Conservation (phyloP, 1,140 invertebrate species). For the Anastrepha obliqua region DNA sequence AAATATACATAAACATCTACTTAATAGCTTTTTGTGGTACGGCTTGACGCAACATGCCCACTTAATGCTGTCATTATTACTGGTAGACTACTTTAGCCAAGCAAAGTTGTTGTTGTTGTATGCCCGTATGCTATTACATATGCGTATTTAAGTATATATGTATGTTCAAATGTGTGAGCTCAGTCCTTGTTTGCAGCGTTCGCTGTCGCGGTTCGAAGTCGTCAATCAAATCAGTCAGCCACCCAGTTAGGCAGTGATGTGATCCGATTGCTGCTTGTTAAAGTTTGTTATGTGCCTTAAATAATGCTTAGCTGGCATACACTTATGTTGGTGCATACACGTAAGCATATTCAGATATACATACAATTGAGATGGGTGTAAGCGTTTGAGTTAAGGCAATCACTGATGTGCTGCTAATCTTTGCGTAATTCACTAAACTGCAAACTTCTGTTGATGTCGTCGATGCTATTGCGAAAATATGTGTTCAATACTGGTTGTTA, state of each 20-base stretch:
- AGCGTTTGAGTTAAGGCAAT: background rate
- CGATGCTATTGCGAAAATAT: slow-evolving; percentile 2
- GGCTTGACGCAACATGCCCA: background rate
- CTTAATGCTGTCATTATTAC: slow-evolving; percentile 10
- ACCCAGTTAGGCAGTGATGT: background rate
- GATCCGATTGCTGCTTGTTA: slow-evolving; percentile 31
- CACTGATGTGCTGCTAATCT: slow-evolving; percentile 39
- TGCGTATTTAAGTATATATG: background rate
- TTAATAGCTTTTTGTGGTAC: background rate
- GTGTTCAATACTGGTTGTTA: background rate
- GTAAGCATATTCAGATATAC: background rate
- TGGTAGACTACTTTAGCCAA: background rate
- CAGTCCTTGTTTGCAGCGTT: background rate
- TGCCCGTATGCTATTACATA: background rate
- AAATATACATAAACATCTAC: background rate
- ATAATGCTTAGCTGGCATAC: background rate
- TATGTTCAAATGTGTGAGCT: background rate
- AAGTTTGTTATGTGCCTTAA: slow-evolving; percentile 9
- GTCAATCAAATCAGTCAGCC: slow-evolving; percentile 24
- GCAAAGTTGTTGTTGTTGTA: background rate
- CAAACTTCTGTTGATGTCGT: slow-evolving; percentile 33
- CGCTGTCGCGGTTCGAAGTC: background rate
- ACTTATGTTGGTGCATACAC: background rate
- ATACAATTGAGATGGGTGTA: background rate
- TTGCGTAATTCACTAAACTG: slow-evolving; percentile 39